Evolutionary conservation across 2,888 invertebrate genomes (phyloP), one percentile per base, ranked within the genome.

Genomic region (Chrysina gloriosa): DNA sequence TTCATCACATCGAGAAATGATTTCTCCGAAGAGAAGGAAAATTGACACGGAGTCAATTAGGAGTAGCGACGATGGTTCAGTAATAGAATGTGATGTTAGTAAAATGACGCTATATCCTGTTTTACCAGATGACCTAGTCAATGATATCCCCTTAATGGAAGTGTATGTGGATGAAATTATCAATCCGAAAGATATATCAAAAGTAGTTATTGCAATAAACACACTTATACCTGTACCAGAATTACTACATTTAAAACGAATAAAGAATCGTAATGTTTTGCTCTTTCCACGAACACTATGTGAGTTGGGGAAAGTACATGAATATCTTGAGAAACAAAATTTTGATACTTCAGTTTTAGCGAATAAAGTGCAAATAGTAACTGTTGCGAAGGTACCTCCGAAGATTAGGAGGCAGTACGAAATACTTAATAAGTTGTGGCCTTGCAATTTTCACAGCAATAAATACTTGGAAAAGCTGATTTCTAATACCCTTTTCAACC

Each of bases 401-500:
- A 87, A 86, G 77, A 86, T 92, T 0, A 88, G 88, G 61, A 83
- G 82, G 45, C 95, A 96, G 77, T 91, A 89, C 76, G 83, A 86
- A 0, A 82, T 84, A 71, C 87, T 88, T 3, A 85, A 85, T 9
- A 83, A 84, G 63, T 80, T 87, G 45, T 96, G 96, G 96, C 92
- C 95, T 0, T 89, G 92, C 63, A 94, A 93, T 78, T 96, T 95
- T 78, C 95, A 95, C 82, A 91, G 92, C 0, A 90, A 94, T 77
- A 88, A 88, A 69, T 88, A 89, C 70, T 77, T 91, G n/a, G 95
- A 95, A 78, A 87, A 85, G 50, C 77, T 94, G 7, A 80, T 89
- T 1, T 85, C 86, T 7, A 89, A 89, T 11, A 84, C 83, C 0
- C 85, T 90, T 68, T 95, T 95, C 75, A 80, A 79, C 0, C 68